Percentiles rank a stretch among this genome's conserved stretches.
phyloP scores from a whole-genome alignment of 2,113 vertebrate species.

The Lipophrys pholis region DNA sequence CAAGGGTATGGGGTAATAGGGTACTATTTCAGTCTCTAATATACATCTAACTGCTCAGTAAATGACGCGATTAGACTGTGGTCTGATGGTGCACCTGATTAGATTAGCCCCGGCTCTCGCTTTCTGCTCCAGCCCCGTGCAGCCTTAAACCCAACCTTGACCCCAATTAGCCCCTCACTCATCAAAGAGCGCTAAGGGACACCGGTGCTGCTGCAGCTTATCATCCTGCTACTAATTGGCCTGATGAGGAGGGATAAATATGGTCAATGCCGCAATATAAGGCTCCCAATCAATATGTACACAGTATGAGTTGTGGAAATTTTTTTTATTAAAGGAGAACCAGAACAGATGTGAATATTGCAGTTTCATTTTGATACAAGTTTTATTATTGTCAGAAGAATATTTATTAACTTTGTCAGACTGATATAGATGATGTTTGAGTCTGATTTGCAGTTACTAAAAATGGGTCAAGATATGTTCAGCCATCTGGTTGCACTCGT shows the following conservation, averaged over 20 bases:
- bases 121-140: conserved; percentile 69
- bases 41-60: conserved; percentile 77
- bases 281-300: conserved; percentile 36
- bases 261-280: conserved; percentile 49
- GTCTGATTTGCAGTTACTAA: neutral
- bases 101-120: conserved; percentile 73
- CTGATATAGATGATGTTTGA: too few relatives aligned
- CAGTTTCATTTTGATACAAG: neutral
- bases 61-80: conserved; percentile 81
- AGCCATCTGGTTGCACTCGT: neutral
- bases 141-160: conserved; percentile 83
- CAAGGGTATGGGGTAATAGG: conserved; percentile 53
- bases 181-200: conserved; percentile 73
- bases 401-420: neutral
- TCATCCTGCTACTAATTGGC: conserved; percentile 77
- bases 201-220: conserved; percentile 63
- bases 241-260: conserved; percentile 77
- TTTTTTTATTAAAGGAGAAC: too few relatives aligned
- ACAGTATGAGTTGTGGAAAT: neutral
- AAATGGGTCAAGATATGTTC: neutral
- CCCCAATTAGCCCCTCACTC: conserved; percentile 81
- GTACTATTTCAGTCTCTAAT: conserved; percentile 71
- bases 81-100: conserved; percentile 82
- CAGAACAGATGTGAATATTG: neutral
- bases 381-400: neutral